These are phyloP conservation scores for Ichneumoninae sp. DNA, from an alignment of 2,888 invertebrate genomes.

Conservation along the genomic window DNA sequence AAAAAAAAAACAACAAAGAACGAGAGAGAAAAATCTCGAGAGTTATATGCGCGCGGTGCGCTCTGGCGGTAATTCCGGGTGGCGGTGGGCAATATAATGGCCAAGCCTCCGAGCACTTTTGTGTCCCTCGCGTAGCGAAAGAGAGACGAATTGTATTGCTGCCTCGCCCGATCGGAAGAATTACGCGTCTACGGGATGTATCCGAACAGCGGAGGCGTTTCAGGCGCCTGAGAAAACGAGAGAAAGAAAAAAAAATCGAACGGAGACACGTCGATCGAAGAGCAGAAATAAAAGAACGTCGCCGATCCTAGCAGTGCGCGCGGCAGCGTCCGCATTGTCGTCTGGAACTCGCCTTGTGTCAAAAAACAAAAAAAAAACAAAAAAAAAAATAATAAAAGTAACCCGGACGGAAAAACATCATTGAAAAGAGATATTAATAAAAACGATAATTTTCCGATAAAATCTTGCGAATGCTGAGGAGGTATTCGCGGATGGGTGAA, in stretches of 20 bases:
- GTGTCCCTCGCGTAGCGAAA: conserved; percentile 14
- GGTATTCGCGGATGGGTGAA: neutral
- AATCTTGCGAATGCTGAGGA: conserved; percentile 4
- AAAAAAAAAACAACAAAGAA: neutral
- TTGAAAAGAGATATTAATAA: no score
- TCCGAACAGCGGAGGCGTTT: conserved; percentile 35
- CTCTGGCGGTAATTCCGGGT: neutral
- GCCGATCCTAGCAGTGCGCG: no score
- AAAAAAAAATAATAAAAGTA: neutral
- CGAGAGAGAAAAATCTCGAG: neutral
- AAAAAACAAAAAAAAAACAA: neutral
- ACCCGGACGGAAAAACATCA: no score
- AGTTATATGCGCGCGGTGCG: neutral
- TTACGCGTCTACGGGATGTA: conserved; percentile 24
- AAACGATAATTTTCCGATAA: neutral
- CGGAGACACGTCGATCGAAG: neutral
- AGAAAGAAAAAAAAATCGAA: neutral
- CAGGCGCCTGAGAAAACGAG: conserved; percentile 52
- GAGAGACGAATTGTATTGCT: neutral
- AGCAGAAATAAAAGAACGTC: neutral
- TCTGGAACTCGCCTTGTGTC: neutral
- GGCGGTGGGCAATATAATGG: conserved; percentile 26
- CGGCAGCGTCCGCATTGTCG: no score
- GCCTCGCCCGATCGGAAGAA: conserved; percentile 18
- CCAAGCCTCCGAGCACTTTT: conserved; percentile 33